phyloP scores from a whole-genome alignment of 2,888 invertebrate genomes.

The Cerceris rybyensis region DNA sequence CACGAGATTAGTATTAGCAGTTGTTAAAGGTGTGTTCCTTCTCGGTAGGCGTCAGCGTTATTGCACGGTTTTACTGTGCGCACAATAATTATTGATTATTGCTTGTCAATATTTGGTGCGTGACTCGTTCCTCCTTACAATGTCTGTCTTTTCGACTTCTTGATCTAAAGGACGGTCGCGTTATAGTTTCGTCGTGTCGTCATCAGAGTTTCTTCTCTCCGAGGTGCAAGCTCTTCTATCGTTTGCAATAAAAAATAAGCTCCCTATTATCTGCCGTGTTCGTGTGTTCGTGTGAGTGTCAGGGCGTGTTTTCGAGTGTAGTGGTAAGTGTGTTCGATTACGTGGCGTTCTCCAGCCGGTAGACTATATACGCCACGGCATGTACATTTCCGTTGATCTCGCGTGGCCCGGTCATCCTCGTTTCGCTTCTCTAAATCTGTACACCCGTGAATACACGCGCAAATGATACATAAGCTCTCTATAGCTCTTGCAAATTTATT shows the following conservation, averaged over 20 bases:
- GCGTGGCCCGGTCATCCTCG: constrained; percentile 57
- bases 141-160: constrained; percentile 32
- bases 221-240: constrained; percentile 61
- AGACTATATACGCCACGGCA: constrained; percentile 47
- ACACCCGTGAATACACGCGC: constrained; percentile 72
- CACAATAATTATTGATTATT: constrained; percentile 39
- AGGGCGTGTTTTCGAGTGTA: constrained; percentile 26
- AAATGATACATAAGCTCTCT: constrained; percentile 73
- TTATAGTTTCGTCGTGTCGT: constrained; percentile 55
- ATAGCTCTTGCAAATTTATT: constrained; percentile 47
- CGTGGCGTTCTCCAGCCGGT: constrained; percentile 17
- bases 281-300: constrained; percentile 26
- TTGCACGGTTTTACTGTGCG: constrained; percentile 54
- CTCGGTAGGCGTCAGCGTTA: constrained; percentile 29
- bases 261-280: constrained; percentile 73
- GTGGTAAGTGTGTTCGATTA: constrained; percentile 19
- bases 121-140: constrained; percentile 16
- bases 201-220: constrained; percentile 34
- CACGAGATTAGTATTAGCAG: constrained; percentile 35
- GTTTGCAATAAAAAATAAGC: constrained; percentile 81
- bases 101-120: constrained; percentile 43
- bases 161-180: constrained; percentile 66
- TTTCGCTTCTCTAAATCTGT: constrained; percentile 65
- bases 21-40: constrained; percentile 20
- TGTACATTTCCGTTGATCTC: constrained; percentile 31